Evolutionary conservation across 2,888 invertebrate genomes (phyloP), one percentile per base, ranked within the genome.

Genomic region (Chalcis sispes): DNA sequence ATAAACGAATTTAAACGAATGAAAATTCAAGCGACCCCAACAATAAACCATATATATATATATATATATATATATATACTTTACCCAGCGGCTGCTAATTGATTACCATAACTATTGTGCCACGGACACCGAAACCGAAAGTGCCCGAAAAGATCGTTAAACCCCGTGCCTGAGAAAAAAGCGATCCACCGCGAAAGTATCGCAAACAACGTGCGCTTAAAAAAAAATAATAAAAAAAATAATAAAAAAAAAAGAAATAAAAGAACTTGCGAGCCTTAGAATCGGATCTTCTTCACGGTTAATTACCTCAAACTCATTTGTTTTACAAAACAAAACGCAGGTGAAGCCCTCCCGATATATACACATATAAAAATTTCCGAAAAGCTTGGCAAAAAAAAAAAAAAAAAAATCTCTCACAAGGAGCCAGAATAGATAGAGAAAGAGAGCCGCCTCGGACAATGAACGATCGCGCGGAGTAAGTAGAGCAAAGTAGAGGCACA

Each of bases 81-180:
- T 1, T 13, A 23, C 29, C 18, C 70, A 10, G 27, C 42, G 8
- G 1, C 18, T 4, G n/a, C 66, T 73, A 73, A 73, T 73, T 73
- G 40, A 73, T 73, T 73, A 73, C 20, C 73, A 73, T 73, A 73
- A 20, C 72, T 48, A 65, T 65, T 58, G 40, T 58, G 10, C 15
- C 0, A 0, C 13, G 13, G 64, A 27, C 40, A 69, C 7, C 15
- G 62, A 62, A 42, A 54, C 62, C 27, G 1, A 0, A 3, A n/a
- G 40, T 13, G 4, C 20, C 40, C 23, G 3, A 8, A 29, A 66
- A 66, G 54, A 18, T 66, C 54, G 66, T 66, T 66, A 54, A 61
- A 42, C 42, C 42, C 13, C 42, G 4, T 42, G 13, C 13, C 2
- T 13, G 40, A 25, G 48, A 66, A 46, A 52, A 54, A 66, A 52